phyloP scores from a whole-genome alignment of 2,888 invertebrate genomes.

The Tenodera sinensis region DNA sequence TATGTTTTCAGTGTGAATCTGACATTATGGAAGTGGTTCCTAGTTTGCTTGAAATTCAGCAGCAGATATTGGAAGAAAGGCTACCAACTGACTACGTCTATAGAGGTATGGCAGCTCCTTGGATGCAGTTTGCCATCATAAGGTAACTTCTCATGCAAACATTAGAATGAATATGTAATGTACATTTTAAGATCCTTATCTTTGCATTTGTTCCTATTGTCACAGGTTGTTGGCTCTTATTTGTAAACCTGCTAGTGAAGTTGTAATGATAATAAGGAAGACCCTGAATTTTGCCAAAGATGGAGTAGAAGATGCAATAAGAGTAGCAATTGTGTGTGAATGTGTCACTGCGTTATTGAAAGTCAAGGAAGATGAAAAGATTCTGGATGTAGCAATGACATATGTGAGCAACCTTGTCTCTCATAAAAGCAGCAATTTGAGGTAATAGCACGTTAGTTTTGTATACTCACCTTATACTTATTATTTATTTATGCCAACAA shows the following conservation, averaged over 20 bases:
- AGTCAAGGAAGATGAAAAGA: background rate
- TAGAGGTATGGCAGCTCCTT: slow-evolving; percentile 23
- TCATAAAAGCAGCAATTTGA: slow-evolving; percentile 20
- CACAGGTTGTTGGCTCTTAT: slow-evolving; percentile 10
- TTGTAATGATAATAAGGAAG: slow-evolving; percentile 8
- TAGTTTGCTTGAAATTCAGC: slow-evolving; percentile 23
- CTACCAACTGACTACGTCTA: slow-evolving; percentile 27
- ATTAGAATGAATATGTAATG: background rate
- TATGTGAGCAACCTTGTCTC: slow-evolving; percentile 14
- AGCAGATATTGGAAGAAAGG: slow-evolving; percentile 28
- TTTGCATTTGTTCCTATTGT: background rate
- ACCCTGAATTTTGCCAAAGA: slow-evolving; percentile 5
- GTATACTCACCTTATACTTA: too few species aligned
- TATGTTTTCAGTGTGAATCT: background rate
- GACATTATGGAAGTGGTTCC: slow-evolving; percentile 11
- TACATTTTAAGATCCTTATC: background rate
- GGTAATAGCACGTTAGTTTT: background rate
- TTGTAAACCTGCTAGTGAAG: background rate
- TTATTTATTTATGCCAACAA: too few species aligned
- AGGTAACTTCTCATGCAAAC: background rate
- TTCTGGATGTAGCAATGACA: slow-evolving; percentile 3
- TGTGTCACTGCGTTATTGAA: slow-evolving; percentile 20
- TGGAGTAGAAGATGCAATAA: background rate
- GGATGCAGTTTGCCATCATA: slow-evolving; percentile 28
- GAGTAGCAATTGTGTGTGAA: slow-evolving; percentile 21